phyloP scores from a whole-genome alignment of 2,888 invertebrate genomes.

The Tetranychus piercei region DNA sequence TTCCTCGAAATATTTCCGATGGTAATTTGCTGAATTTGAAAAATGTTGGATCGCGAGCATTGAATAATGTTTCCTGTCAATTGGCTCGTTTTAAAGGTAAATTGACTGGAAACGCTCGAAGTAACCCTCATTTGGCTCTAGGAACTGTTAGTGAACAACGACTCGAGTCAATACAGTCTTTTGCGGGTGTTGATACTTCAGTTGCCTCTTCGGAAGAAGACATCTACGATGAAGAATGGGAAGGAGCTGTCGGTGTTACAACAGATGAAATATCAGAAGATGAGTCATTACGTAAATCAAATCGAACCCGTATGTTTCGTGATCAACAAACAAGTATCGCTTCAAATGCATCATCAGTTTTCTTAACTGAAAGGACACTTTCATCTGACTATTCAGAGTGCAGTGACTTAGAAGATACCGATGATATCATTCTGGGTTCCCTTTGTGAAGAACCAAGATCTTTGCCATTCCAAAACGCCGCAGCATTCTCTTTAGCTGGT shows the following conservation, averaged over 20 bases:
- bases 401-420: slow-evolving; percentile 25
- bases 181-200: neutral
- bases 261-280: slow-evolving; percentile 11
- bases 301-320: neutral
- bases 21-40: slow-evolving; percentile 61
- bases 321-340: slow-evolving; percentile 6
- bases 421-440: slow-evolving; percentile 18
- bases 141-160: slow-evolving; percentile 9
- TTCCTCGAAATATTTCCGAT: slow-evolving; percentile 61
- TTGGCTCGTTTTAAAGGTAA: slow-evolving; percentile 40
- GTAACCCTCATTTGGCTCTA: neutral
- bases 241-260: slow-evolving; percentile 24
- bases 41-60: slow-evolving; percentile 40
- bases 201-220: slow-evolving; percentile 13
- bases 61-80: slow-evolving; percentile 66
- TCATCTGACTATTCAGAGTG: slow-evolving; percentile 27
- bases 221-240: slow-evolving; percentile 16
- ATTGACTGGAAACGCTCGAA: slow-evolving; percentile 4
- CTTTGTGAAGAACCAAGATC: neutral
- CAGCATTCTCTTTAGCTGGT: neutral
- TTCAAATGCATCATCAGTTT: slow-evolving; percentile 15
- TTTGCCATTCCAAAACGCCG: neutral
- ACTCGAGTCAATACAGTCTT: neutral
- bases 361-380: slow-evolving; percentile 25
- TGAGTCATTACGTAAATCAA: slow-evolving; percentile 7